These are phyloP conservation scores for Spilosoma lubricipeda DNA, from an alignment of 2,888 invertebrate species.

Conservation along the genomic window DNA sequence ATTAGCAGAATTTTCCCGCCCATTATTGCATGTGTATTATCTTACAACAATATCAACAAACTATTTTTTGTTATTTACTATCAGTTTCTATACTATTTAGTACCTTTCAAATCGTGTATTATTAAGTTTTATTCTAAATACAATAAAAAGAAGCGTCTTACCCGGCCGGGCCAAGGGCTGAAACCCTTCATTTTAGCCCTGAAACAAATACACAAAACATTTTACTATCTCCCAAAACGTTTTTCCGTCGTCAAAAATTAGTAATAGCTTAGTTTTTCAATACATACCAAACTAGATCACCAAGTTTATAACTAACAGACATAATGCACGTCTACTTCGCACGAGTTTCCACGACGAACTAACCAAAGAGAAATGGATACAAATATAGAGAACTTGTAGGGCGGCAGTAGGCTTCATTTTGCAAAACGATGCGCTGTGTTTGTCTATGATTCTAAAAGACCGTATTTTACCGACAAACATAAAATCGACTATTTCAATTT, in stretches of 20 bases:
- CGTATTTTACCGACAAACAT: constrained; percentile 25
- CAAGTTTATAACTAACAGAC: constrained; percentile 82
- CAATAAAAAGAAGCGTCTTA: constrained; percentile 87
- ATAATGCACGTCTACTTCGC: constrained; percentile 66
- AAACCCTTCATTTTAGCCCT: constrained; percentile 99
- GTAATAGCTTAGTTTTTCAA: constrained; percentile 50
- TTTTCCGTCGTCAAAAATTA: constrained; percentile 71
- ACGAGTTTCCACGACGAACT: constrained; percentile 80
- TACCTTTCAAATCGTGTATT: constrained; percentile 21
- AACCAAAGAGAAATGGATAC: constrained; percentile 67
- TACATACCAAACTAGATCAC: constrained; percentile 86
- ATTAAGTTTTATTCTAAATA: constrained; percentile 42
- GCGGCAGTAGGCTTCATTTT: constrained; percentile 32
- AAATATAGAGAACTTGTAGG: constrained; percentile 37
- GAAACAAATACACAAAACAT: constrained; percentile 73
- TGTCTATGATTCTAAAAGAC: constrained; percentile 60
- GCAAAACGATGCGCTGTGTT: constrained; percentile 35
- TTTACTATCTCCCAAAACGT: constrained; percentile 40
- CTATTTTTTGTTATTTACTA: constrained; percentile 35
- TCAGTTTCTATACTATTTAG: constrained; percentile 19
- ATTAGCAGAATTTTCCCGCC: constrained; percentile 67
- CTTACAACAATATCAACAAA: constrained; percentile 47
- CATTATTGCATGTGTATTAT: constrained; percentile 42
- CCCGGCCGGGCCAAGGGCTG: constrained; percentile 98
- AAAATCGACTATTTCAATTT: not conserved